These are phyloP conservation scores for Heloderma charlesbogerti DNA, from an alignment of 2,113 vertebrate species.

Conservation along the genomic window DNA sequence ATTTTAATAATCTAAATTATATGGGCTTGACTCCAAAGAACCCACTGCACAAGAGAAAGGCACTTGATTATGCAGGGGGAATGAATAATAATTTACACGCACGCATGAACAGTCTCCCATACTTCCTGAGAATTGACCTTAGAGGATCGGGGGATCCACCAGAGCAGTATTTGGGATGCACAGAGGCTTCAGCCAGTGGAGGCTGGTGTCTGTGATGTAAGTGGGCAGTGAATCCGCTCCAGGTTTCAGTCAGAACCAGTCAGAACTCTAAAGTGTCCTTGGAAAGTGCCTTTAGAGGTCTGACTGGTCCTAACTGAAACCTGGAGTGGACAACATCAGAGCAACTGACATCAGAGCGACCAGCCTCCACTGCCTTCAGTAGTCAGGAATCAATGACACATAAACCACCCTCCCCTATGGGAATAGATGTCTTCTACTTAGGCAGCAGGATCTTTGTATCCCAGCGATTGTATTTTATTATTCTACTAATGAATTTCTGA, in stretches of 20 bases:
- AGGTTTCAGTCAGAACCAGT: no score
- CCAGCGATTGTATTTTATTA: not conserved
- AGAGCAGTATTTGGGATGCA: not conserved
- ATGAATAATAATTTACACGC: not conserved
- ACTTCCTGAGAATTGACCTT: not conserved
- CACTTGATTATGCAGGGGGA: not conserved
- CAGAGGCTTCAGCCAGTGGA: no score
- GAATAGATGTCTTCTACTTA: not conserved
- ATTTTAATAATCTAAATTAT: slow-evolving; percentile 31
- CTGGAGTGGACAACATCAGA: no score
- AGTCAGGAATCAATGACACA: not conserved
- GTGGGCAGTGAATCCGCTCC: no score
- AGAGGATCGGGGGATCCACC: not conserved
- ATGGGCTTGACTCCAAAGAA: slow-evolving; percentile 2
- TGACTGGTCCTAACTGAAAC: no score
- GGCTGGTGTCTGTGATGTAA: no score
- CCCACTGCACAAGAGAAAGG: not conserved
- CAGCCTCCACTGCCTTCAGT: no score
- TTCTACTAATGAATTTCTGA: slow-evolving; percentile 27
- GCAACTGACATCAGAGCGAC: no score
- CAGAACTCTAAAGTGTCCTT: no score
- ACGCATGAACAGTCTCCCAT: not conserved
- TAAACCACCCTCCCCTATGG: not conserved
- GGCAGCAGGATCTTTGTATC: not conserved
- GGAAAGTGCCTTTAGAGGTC: no score